Base-by-base conservation (phyloP, 2,797 vertebrate species). In the Mallotus villosus region DNA sequence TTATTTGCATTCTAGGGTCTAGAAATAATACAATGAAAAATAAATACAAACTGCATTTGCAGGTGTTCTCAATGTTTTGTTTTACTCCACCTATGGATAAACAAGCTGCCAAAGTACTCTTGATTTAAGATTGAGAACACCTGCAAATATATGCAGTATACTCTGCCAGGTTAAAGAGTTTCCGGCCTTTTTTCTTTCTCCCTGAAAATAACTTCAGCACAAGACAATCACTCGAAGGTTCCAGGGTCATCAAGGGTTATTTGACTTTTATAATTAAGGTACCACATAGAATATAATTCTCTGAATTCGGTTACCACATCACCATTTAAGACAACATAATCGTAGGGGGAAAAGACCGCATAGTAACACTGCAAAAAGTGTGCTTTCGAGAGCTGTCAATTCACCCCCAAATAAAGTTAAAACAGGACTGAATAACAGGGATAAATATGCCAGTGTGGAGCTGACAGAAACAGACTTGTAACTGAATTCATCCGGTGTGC, bases 321-420 rank as follows among this genome's bases (percentile, higher is more conserved):
- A 63, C 75, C 78, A 79, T 69, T 74, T 75, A 74, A 70, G 71
- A 71, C 80, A 70, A 76, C 79, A 75, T 72, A 77, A 72, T 79
- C 76, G 49, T n/a, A 72, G 79, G 78, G 72, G 69, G 60, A 71
- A 83, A 82, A 78, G 65, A 55, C 76, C 78, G 82, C 82, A 82
- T 82, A 74, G 69, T 68, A 78, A 78, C 79, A 78, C 76, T 77
- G 78, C 76, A 77, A 74, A 32, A 78, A 75, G 71, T 75, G 66
- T 75, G 63, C 29, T 61, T 51, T 60, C 34, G 11, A 51, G 59
- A 51, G 16, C 24, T 57, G 61, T 66, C 5, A 25, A 66, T 49
- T 49, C 21, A 25, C 4, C 9, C 25, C 29, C 3, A 34, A 53
- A 67, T 0, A 29, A 7, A n/a, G 6, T 12, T 5, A 46, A n/a